Evolutionary conservation across 92 coral and sea anemone species (phyloP), one percentile per base, ranked within the genome.

Genomic region (Bergia puertoricense): DNA sequence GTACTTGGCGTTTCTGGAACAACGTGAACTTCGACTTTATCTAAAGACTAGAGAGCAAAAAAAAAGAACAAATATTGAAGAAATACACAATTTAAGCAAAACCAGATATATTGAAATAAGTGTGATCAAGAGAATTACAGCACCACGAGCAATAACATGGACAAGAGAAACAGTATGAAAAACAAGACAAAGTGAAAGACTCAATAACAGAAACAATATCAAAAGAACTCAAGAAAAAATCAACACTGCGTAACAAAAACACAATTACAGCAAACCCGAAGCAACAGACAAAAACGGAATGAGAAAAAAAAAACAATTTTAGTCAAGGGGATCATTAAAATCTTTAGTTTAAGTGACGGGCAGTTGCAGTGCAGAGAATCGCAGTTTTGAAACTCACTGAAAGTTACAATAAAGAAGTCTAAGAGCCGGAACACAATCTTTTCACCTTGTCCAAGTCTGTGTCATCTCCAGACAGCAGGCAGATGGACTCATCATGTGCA

Each of bases 1-100:
- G 77, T 8, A 39, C 50, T 23, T 41, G 94, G 94, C 23, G 94
- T 92, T 48, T 89, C 94, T 74, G 94, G 92, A 79, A 92, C 86
- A 81, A 92, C 71, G 81, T 45, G 65, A 43, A 22, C 88, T 37
- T 76, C 56, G 59, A 30, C 74, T 81, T 48, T 13, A 18, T 38
- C 77, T 51, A 62, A 67, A 37, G 89, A 43, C 85, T 67, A 22
- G 80, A 83, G 6, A 84, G 41, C 15, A 71, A 48, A 69, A 40
- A 68, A n/a, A 44, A 43, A 14, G 10, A 8, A 13, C n/a, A 69
- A 66, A 30, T 50, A 11, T 57, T 39, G 9, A 37, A 6, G 20
- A 75, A n/a, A 4, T 16, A 22, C 42, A 48, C 65, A 18, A 5
- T 20, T 20, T 10, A 22, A 4, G 16, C 0, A n/a, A n/a, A 45